Evolutionary conservation across 2,797 vertebrate genomes (phyloP).

Genomic region (Sphaeramia orbicularis): DNA sequence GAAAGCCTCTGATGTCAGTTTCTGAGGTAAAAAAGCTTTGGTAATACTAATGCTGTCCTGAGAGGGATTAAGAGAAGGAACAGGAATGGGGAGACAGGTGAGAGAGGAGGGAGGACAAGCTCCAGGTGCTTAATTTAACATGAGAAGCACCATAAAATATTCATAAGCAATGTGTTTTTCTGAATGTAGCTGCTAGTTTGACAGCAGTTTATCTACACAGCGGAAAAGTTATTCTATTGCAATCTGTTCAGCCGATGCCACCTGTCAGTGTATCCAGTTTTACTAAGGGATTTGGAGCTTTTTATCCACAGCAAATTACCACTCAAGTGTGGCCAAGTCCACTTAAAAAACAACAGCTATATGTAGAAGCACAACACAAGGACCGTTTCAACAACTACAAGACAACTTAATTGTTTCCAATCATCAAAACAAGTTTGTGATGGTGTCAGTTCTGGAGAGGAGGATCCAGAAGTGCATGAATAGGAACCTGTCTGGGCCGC

Average conservation of each 20-base stretch:
- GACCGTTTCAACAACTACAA: slow-evolving; percentile 11
- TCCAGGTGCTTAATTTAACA: slow-evolving; percentile 23
- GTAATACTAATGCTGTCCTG: slow-evolving; percentile 22
- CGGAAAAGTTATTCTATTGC: slow-evolving; percentile 13
- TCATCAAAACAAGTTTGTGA: slow-evolving; percentile 28
- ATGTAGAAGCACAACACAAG: neutral
- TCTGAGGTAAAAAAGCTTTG: slow-evolving; percentile 6
- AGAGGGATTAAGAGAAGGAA: slow-evolving; percentile 26
- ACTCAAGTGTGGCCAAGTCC: slow-evolving; percentile 26
- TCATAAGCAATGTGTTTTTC: slow-evolving; percentile 21
- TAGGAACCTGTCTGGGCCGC: neutral
- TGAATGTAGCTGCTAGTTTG: slow-evolving; percentile 15
- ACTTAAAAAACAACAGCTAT: neutral
- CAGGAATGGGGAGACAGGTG: neutral
- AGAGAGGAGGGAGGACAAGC: slow-evolving; percentile 3
- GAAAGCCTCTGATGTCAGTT: slow-evolving; percentile 15
- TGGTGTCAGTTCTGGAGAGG: slow-evolving; percentile 6
- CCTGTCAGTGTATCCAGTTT: slow-evolving; percentile 24
- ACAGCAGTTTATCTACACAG: slow-evolving; percentile 22
- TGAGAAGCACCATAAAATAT: slow-evolving; percentile 6
- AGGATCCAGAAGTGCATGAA: neutral
- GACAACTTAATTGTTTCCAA: slow-evolving; percentile 29
- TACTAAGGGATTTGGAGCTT: slow-evolving; percentile 26
- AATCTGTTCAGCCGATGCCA: slow-evolving; percentile 11
- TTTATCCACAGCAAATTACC: slow-evolving; percentile 33